Evolutionary conservation across 1,140 invertebrate genomes (phyloP), one percentile per base, ranked within the genome.

Genomic region (Sweltsa coloradensis): DNA sequence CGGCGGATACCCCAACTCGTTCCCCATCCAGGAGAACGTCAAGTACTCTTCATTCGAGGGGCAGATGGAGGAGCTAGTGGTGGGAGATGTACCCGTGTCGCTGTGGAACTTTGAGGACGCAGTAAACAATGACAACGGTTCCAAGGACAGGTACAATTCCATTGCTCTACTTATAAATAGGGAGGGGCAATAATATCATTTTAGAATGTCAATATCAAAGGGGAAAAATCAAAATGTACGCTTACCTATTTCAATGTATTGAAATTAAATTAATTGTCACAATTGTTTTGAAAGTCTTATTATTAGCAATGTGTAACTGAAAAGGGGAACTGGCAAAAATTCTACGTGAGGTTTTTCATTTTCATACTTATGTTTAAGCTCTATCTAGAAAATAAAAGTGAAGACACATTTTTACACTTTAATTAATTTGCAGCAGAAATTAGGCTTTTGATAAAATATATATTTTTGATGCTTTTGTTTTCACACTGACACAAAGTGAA

Each of bases 91-190:
- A 11, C 83, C 81, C 3, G 76, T 97, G 13, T 93, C 93, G 0
- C 71, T 98, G 13, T 98, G 94, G 94, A 97, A 98, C 68, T 95
- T 95, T 57, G 69, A 79, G 5, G 79, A 84, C 34, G 81, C 76
- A 21, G 79, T 82, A 27, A 82, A 86, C 27, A 87, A 89, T 44
- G 68, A 78, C 37, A 67, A 79, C 51, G 85, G 81, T 5, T 83
- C 86, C 0, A 58, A 66, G 11, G 81, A 85, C 58, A 81, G 85
- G 79, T 81, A 62, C n/a, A n/a, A 19, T 6, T 44, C 21, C 39
- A 40, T 7, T 14, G 18, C 11, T 4, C 19, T 40, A 19, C 11
- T 16, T 3, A 36, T 41, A n/a, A n/a, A 37, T 31, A 51, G 11
- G 5, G 29, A 31, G 9, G 29, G 29, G 29, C 9, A 27, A 2